Conservation (phyloP, 2,113 vertebrate species). For the Leuciscus idus region DNA sequence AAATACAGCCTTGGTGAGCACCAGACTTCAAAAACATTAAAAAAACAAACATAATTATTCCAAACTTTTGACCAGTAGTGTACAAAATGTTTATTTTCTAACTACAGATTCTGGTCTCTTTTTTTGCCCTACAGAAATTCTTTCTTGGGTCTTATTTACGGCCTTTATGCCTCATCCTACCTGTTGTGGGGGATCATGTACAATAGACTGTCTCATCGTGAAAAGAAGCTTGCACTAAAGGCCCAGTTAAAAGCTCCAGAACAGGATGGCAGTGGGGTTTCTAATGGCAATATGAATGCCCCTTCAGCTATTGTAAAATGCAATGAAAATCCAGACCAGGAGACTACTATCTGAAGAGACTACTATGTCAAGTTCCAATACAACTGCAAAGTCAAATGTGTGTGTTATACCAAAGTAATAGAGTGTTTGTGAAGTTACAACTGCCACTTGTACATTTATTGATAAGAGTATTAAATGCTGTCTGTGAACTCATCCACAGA, state of each 20-base stretch:
- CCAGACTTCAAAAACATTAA: too few species aligned
- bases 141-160: constrained; percentile 72
- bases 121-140: constrained; percentile 63
- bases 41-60: too few species aligned
- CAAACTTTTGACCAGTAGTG: too few species aligned
- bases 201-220: constrained; percentile 60
- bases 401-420: not conserved
- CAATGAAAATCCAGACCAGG: constrained; percentile 64
- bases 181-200: constrained; percentile 67
- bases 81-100: too few species aligned
- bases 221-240: constrained; percentile 66
- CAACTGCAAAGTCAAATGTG: not conserved
- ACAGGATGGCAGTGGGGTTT: constrained; percentile 43
- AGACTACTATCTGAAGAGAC: constrained; percentile 71
- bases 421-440: not conserved
- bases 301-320: constrained; percentile 53
- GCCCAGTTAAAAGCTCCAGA: constrained; percentile 63
- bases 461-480: not conserved
- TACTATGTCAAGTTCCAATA: not conserved
- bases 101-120: too few species aligned
- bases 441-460: constrained; percentile 11
- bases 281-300: constrained; percentile 57
- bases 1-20: too few species aligned
- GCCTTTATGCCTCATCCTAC: constrained; percentile 64
- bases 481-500: not conserved